Base-by-base conservation (phyloP, 2,113 vertebrate species). In the Muntiacus muntjak region DNA sequence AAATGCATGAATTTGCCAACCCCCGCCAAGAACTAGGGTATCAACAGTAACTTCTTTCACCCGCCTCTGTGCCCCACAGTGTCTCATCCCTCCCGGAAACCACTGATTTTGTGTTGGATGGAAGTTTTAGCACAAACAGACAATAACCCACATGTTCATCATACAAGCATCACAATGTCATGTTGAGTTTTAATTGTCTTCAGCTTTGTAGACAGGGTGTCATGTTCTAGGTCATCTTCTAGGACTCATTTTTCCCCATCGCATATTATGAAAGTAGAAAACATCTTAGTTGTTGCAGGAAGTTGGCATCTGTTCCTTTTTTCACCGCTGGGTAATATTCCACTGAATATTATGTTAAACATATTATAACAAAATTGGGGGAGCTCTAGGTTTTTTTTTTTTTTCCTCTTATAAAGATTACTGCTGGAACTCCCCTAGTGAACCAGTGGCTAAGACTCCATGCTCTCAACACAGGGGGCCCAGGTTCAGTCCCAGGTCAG, bases 141-240 rank as follows among this genome's bases (percentile, higher is more conserved):
- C 43, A 26, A 8, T 19, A 14, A 19, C 36, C 47, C 45, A 30
- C 5, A 7, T 15, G 3, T 14, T 26, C 45, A 11, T 40, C 81
- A 19, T 14, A 13, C 13, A 2, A 1, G 4, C 60, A 3, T 26
- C 36, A 30, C 17, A 3, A 7, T 2, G 25, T 19, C 7, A 7
- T 1, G 14, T 11, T 33, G 50, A 15, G 64, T 36, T 82, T 13
- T 58, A 2, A 33, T 5, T 23, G 26, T 54, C 52, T n/a, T 54
- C 13, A 52, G 17, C 45, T 45, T 45, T 55, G 60, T n/a, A 12
- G 30, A 36, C 19, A 33, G n/a, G 26, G 19, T 5, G n/a, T 84
- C 45, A n/a, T 1, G 1, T 15, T 54, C 15, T 54, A 7, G 6
- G 81, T 13, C 82, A 15, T 28, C 91, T 33, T 28, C 79, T 43